Conservation (phyloP, 2,113 vertebrate genomes). For the Muntiacus muntjak region DNA sequence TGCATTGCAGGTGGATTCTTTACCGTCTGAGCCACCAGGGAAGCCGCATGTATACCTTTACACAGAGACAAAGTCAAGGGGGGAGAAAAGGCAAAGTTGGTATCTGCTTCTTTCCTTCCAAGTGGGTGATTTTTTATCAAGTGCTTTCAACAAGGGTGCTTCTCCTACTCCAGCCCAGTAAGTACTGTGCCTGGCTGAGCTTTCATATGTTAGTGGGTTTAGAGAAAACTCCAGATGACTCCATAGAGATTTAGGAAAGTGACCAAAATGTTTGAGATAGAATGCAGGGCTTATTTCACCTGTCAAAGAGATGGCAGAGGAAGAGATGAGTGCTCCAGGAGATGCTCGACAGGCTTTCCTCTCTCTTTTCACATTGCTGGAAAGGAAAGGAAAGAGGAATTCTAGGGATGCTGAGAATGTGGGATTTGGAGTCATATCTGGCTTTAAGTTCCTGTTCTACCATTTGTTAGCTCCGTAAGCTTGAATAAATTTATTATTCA, state of each 20-base stretch:
- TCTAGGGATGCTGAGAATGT: neutral
- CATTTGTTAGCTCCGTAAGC: neutral
- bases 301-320: neutral
- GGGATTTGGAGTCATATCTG: neutral
- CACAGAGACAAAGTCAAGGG: neutral
- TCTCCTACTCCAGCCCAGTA: neutral
- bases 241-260: neutral
- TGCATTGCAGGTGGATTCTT: neutral
- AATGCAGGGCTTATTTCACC: neutral
- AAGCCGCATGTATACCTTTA: neutral
- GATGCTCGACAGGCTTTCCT: neutral
- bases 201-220: neutral
- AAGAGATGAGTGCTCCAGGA: neutral
- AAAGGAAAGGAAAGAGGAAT: neutral
- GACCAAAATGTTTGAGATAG: neutral
- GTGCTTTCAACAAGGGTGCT: neutral
- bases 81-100: neutral
- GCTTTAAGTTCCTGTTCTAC: neutral
- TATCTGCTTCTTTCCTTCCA: neutral
- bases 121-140: constrained; percentile 5
- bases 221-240: neutral
- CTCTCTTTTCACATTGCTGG: neutral
- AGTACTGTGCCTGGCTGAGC: neutral
- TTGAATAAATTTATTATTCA: neutral
- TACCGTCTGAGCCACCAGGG: neutral